Evolutionary conservation across 2,797 vertebrate genomes (phyloP).

Genomic region (Alfaro cultratus): DNA sequence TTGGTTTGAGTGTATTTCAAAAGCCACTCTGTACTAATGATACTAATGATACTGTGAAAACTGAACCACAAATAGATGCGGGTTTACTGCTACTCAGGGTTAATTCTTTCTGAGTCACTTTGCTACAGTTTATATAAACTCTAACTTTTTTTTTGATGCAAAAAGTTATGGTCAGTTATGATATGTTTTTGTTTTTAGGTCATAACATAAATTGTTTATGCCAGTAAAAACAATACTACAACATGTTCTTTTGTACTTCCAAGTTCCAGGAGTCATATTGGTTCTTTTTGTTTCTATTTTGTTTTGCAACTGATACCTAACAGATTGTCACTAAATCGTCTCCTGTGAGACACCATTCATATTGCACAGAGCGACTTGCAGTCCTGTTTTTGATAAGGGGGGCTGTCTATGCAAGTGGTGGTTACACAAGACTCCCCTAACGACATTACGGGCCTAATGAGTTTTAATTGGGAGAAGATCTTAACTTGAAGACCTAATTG

Average conservation of each 20-base stretch:
- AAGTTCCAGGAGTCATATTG: neutral
- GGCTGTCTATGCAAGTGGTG: conserved; percentile 64
- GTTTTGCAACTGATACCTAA: conserved; percentile 8
- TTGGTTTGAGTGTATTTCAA: neutral
- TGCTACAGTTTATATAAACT: no score
- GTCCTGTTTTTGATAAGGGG: conserved; percentile 58
- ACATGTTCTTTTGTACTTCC: neutral
- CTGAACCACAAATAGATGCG: neutral
- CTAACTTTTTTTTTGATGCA: neutral
- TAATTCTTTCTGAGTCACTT: no score
- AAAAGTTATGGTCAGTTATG: neutral
- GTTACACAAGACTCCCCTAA: conserved; percentile 79
- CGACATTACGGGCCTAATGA: conserved; percentile 84
- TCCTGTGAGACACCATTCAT: conserved; percentile 22
- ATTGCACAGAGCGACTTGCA: conserved; percentile 31
- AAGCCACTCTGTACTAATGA: neutral
- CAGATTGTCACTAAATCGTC: neutral
- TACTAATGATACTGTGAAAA: neutral
- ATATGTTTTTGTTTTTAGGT: neutral
- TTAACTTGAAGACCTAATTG: conserved; percentile 86
- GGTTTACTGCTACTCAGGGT: no score
- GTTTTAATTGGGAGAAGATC: conserved; percentile 87
- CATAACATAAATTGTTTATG: neutral
- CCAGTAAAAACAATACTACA: neutral
- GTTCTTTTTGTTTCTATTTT: conserved; percentile 1